Conservation (phyloP, 2,888 invertebrate species). For the Morpho deidamia region DNA sequence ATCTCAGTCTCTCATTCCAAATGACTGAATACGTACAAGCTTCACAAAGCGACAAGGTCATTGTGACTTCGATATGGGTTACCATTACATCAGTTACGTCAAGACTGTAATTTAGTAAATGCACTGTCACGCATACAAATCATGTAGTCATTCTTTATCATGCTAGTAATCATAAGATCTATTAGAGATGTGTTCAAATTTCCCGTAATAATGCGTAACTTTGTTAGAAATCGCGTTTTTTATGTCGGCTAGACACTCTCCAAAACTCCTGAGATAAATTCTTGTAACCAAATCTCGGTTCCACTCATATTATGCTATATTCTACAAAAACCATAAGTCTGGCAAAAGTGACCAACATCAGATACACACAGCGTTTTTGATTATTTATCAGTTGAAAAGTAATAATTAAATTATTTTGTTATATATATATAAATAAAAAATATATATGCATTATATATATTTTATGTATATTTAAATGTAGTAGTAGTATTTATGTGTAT, state of each 20-base stretch:
- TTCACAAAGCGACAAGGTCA: constrained; percentile 38
- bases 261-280: too few relatives aligned
- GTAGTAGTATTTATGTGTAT: too few relatives aligned
- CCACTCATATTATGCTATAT: too few relatives aligned
- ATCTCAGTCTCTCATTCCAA: not conserved
- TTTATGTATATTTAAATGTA: too few relatives aligned
- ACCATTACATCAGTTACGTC: constrained; percentile 47
- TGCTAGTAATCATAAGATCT: not conserved
- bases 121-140: constrained; percentile 39
- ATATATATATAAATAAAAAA: too few relatives aligned
- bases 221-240: too few relatives aligned
- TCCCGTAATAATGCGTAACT: not conserved
- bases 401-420: too few relatives aligned
- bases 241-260: too few relatives aligned
- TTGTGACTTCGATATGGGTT: constrained; percentile 40
- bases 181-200: constrained; percentile 1
- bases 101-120: constrained; percentile 46
- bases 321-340: too few relatives aligned
- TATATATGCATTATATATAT: too few relatives aligned
- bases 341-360: too few relatives aligned
- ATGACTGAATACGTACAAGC: not conserved
- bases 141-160: constrained; percentile 16
- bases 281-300: too few relatives aligned
- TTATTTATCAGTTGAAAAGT: constrained; percentile 87
- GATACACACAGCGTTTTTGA: not conserved